Base-by-base conservation (phyloP, 2,888 invertebrate genomes). In the Phragmatobia fuliginosa region DNA sequence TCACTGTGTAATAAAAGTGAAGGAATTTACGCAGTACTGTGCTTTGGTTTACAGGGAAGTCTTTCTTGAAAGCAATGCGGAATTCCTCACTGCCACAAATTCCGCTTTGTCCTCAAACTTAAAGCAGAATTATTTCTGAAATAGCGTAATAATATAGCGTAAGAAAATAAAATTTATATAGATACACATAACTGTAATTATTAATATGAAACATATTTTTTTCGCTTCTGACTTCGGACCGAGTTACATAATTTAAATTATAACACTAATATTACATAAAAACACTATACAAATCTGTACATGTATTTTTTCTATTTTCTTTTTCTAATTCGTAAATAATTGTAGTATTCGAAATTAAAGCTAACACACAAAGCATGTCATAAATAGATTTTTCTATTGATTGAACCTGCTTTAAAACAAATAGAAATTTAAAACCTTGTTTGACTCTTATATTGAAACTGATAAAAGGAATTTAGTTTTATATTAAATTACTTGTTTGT, bases 181-280 rank as follows among this genome's bases (percentile, higher is more conserved):
- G 33, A 58, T 68, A 49, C 45, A 63, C 21, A 52, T 69, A 65
- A 69, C 69, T 65, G 61, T 49, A 18, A 69, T 65, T 56, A 56
- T 69, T 61, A 61, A 3, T n/a, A 31, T 18, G 41, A 38, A 60
- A 56, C 64, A 56, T 61, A 52, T 28, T 41, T 28, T 36, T 21
- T 41, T 21, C 49, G 28, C 31, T 45, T 18, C 33, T n/a, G 28
- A 65, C 31, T 45, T 18, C 33, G 16, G 28, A 65, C 41, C 56
- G 21, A 61, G 25, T 61, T 65, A 69, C 61, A 41, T 65, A 61
- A 69, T 61, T 65, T 18, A 32, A 61, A 36, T 28, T 68, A 60
- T 64, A n/a, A n/a, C n/a, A n/a, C n/a, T n/a, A n/a, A n/a, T n/a
- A n/a, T n/a, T n/a, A n/a, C n/a, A n/a, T n/a, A 68, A 63, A 59